Base-by-base conservation (phyloP, 1,140 invertebrate species). In the Lethocerus indicus region DNA sequence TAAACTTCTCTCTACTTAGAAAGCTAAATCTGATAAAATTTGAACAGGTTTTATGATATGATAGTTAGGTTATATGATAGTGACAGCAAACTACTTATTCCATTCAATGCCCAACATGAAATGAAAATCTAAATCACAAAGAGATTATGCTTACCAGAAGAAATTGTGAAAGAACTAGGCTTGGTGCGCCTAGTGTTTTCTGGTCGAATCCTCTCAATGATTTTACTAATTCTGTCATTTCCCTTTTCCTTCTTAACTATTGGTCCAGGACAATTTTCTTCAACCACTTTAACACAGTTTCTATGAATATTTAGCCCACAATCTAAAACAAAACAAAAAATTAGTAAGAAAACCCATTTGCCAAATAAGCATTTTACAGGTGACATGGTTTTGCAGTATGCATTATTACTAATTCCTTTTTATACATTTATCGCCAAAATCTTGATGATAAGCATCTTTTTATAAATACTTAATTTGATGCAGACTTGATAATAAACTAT, bases 271-370 rank as follows among this genome's bases (percentile, higher is more conserved):
- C 87, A 91, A 57, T 71, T 74, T 64, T 93, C 88, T 55, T 91
- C 86, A 47, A 92, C 76, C 9, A 75, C 67, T 60, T 78, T 77
- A 20, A 85, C 78, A 68, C 89, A 94, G 44, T 71, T 66, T 56
- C 87, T 79, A 70, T 94, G 90, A 57, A 93, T 78, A 58, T 87
- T 87, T 55, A 92, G 73, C 59, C 81, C 78, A 71, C 90, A 94
- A 66, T 85, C 89, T 87, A 67, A 25, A 67, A 63, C 57, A 58
- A 55, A 48, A 51, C 29, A 47, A 28, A 44, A 44, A 27, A 2
- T 1, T 28, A 18, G 6, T 6, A 27, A 9, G 20, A 36, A 36
- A 2, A 2, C 20, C 20, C 35, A 36, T 14, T 36, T 39, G 5
- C 13, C 14, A 5, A 13, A 6, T 39, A 3, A 5, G 23, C 18